These are phyloP conservation scores for Nothobranchius kuhntae DNA, from an alignment of 2,113 vertebrate species.

Conservation along the genomic window DNA sequence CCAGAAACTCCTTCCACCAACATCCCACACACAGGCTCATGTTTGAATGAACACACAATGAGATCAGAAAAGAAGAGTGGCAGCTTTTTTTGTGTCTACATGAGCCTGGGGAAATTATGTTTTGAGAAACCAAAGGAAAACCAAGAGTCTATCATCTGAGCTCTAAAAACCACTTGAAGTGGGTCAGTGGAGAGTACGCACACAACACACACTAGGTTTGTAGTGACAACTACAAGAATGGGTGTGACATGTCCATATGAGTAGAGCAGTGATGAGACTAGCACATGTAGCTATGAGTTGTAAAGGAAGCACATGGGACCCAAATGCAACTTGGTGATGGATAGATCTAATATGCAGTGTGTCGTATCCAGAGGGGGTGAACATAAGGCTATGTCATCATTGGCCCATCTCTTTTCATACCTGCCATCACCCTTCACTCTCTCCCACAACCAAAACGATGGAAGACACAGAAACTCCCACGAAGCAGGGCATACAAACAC, in stretches of 20 bases:
- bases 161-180: constrained; percentile 65
- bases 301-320: constrained; percentile 47
- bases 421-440: constrained; percentile 68
- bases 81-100: constrained; percentile 64
- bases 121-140: constrained; percentile 41
- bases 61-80: constrained; percentile 66
- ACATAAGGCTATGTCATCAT: constrained; percentile 74
- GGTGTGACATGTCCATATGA: constrained; percentile 60
- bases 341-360: constrained; percentile 70
- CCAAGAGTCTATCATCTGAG: constrained; percentile 63
- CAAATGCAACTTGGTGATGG: constrained; percentile 65
- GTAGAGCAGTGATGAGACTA: constrained; percentile 69
- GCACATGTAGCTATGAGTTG: constrained; percentile 63
- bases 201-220: constrained; percentile 40
- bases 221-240: constrained; percentile 57
- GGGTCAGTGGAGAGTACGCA: constrained; percentile 36
- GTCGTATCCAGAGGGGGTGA: constrained; percentile 61
- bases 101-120: constrained; percentile 55
- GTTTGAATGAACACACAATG: constrained; percentile 55
- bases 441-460: constrained; percentile 59
- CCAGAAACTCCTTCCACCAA: background rate
- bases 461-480: constrained; percentile 56
- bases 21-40: constrained; percentile 24
- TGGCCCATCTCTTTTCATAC: constrained; percentile 58
- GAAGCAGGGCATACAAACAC: constrained; percentile 40